Evolutionary conservation across 2,888 invertebrate species (phyloP), one percentile per base, ranked within the genome.

Genomic region (Celastrina argiolus): DNA sequence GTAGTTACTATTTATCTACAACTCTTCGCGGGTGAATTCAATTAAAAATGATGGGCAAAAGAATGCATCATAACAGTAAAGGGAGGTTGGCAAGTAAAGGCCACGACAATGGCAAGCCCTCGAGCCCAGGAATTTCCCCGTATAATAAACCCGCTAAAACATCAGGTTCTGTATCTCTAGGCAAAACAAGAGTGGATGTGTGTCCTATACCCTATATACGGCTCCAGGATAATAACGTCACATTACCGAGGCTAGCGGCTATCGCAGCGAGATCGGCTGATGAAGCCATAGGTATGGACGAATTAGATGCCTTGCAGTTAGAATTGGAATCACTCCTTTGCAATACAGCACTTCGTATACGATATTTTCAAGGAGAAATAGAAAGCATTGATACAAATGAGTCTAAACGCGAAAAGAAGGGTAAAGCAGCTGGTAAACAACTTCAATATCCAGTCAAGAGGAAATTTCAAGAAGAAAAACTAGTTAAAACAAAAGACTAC

Each of bases 251-350:
- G 51, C 95, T 95, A 74, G 89, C 92, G 6, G 87, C 93, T 65
- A 93, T 95, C 28, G 84, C 96, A 63, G 92, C 93, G 12, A 92
- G 96, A 66, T 92, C 93, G 39, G 91, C 93, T 2, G 95, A 96
- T 68, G 97, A 97, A 76, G 94, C 94, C 3, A 93, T 98, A 69
- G 95, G 94, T 18, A 95, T 97, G 92, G 98, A 98, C 75, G 98
- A 98, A 79, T 88, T 98, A 63, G 97, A 98, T 81, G 93, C 94
- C 1, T 87, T 98, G 10, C 98, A 98, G 81, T 87, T 95, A 64
- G 98, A 98, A 81, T 85, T 98, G 64, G 98, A 98, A 84, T 94
- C 95, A 26, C 88, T 98, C 64, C 91, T 98, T 28, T 96, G 97
- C 0, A 95, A 95, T 64, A 96, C 96, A 65, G 97, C 97, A 0